phyloP scores from a whole-genome alignment of 2,888 invertebrate species.

The Eupsilia transversa region DNA sequence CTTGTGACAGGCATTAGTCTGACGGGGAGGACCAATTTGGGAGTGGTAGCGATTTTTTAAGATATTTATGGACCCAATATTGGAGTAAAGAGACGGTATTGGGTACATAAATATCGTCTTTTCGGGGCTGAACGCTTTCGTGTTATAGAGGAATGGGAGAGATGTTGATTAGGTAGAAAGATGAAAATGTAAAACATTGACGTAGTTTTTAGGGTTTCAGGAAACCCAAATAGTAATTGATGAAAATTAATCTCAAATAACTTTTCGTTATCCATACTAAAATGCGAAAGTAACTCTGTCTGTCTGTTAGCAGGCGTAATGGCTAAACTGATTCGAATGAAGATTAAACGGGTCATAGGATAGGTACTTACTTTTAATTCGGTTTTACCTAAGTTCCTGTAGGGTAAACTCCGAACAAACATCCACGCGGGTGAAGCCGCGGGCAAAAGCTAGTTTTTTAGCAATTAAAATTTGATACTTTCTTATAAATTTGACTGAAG shows the following conservation, averaged over 20 bases:
- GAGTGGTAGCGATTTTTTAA: constrained; percentile 60
- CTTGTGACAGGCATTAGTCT: constrained; percentile 81
- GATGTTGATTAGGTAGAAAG: neutral
- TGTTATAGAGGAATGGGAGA: neutral
- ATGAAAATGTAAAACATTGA: neutral
- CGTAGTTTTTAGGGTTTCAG: neutral
- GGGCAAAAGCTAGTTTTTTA: too few relatives aligned
- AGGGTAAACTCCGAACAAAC: too few relatives aligned
- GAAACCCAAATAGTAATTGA: neutral
- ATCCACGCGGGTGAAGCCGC: too few relatives aligned
- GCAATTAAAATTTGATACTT: too few relatives aligned
- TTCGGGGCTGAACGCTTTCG: neutral
- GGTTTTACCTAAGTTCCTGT: too few relatives aligned
- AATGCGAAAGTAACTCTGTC: neutral
- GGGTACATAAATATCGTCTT: constrained; percentile 27
- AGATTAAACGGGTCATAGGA: neutral
- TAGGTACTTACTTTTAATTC: neutral
- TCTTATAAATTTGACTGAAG: neutral
- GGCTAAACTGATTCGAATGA: neutral
- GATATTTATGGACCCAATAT: constrained; percentile 45
- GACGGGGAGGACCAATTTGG: constrained; percentile 59
- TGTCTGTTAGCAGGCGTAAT: too few relatives aligned
- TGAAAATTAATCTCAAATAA: neutral
- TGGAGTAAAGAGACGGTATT: constrained; percentile 27
- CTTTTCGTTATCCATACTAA: neutral